Base-by-base conservation (phyloP, 2,888 invertebrate species). In the Tethea ocularis region DNA sequence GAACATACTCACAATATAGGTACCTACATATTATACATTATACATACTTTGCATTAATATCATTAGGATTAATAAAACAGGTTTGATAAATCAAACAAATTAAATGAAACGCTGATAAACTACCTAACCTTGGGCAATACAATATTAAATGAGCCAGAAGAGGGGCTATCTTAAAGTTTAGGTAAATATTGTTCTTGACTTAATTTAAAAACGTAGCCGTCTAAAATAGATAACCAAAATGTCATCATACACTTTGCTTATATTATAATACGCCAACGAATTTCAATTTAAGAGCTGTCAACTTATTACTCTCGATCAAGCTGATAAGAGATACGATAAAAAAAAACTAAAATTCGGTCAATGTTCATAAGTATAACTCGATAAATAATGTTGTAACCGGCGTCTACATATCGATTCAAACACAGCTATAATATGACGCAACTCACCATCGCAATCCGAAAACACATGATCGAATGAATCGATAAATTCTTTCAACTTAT, bases 371-470 rank as follows among this genome's bases (percentile, higher is more conserved):
- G 36, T 36, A 38, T n/a, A 10, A n/a, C n/a, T n/a, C n/a, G 38
- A 33, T 29, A 52, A 11, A n/a, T 17, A 17, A 29, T 53, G 17
- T 33, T 13, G 53, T 29, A 33, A 29, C 53, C 8, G 20, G 20
- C 20, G 46, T 46, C 46, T 10, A 20, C 20, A 53, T 53, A 29
- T 53, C 29, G 53, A 53, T 53, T 29, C 26, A 23, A 51, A 51
- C 56, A 57, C n/a, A n/a, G n/a, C n/a, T 26, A 54, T 38, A 56
- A 51, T 53, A 2, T 33, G 29, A 64, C 51, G 54, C 33, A 64
- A 86, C 93, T 84, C 82, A 95, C 97, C 97, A 83, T 97, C 96
- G 80, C 97, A 97, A 80, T 97, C 97, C 52, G 96, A 95, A 62
- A 97, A 93, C 57, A 97, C 95, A 69, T 95, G 95, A 77, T 97